These are phyloP conservation scores for Eledona agricola DNA, from an alignment of 2,888 invertebrate species.

Conservation along the genomic window DNA sequence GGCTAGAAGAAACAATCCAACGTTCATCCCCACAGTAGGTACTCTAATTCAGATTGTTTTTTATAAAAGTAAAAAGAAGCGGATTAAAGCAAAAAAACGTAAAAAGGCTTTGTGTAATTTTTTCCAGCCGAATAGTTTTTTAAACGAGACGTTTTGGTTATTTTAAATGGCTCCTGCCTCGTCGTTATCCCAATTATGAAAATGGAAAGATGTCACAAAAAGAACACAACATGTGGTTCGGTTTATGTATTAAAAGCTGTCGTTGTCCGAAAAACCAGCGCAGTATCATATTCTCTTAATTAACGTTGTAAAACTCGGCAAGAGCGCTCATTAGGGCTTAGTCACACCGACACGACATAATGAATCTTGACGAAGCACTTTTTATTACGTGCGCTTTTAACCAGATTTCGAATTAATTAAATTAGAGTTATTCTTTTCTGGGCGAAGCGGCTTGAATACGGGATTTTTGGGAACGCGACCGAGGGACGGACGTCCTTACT, in stretches of 20 bases:
- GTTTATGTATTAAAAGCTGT: slow-evolving; percentile 52
- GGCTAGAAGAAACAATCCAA: too few species aligned
- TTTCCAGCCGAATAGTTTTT: too few species aligned
- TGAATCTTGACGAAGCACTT: slow-evolving; percentile 62
- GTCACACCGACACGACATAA: slow-evolving; percentile 61
- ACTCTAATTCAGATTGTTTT: too few species aligned
- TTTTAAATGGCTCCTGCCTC: slow-evolving; percentile 26
- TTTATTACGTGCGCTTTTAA: slow-evolving; percentile 60
- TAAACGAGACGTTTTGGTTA: too few species aligned
- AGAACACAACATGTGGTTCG: slow-evolving; percentile 49
- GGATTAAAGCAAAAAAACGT: too few species aligned
- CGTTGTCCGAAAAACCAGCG: slow-evolving; percentile 57
- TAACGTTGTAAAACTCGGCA: slow-evolving; percentile 61
- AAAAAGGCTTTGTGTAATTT: too few species aligned
- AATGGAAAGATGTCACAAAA: slow-evolving; percentile 35
- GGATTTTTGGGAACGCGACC: too few species aligned
- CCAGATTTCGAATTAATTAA: slow-evolving; percentile 61
- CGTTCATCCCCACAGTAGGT: too few species aligned
- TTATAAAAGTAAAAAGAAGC: too few species aligned
- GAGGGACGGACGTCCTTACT: slow-evolving; percentile 42
- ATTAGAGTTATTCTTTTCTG: slow-evolving; percentile 59
- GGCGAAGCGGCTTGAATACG: too few species aligned
- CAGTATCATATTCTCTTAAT: slow-evolving; percentile 62
- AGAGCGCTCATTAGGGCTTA: slow-evolving; percentile 62
- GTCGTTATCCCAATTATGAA: slow-evolving; percentile 29